phyloP scores from a whole-genome alignment of 2,113 vertebrate species.

The Elephantulus edwardii region DNA sequence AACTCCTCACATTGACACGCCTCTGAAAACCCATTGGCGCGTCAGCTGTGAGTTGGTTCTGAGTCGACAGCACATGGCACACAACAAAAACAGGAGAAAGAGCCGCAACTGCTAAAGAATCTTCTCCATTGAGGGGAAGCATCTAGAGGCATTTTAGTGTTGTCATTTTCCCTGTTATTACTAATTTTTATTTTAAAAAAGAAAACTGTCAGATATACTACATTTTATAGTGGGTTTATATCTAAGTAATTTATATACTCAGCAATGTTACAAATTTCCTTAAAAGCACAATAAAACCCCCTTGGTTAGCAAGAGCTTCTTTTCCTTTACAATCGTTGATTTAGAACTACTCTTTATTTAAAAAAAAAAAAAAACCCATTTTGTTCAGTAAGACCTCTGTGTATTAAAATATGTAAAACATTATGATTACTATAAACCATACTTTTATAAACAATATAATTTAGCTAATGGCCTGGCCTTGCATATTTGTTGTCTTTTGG shows the following conservation, averaged over 20 bases:
- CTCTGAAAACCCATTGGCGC: too few species aligned
- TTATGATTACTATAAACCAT: not conserved
- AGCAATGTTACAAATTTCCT: not conserved
- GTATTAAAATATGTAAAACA: not conserved
- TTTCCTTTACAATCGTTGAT: not conserved
- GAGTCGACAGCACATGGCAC: too few species aligned
- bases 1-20: too few species aligned
- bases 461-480: not conserved
- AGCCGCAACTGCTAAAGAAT: not conserved
- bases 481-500: too few species aligned
- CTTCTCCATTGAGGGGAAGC: not conserved
- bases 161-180: not conserved
- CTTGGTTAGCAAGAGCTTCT: not conserved
- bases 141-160: not conserved
- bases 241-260: not conserved
- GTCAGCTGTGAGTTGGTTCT: too few species aligned
- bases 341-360: not conserved
- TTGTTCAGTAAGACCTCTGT: not conserved
- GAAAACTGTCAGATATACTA: not conserved
- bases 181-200: slow-evolving; percentile 11
- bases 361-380: too few species aligned
- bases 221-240: not conserved
- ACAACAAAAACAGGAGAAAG: too few species aligned
- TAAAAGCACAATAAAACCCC: not conserved
- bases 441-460: not conserved